A percentile compares a stretch with the other conserved stretches of the same genome.
Evolutionary conservation across 2,113 vertebrate genomes (phyloP).

Genomic region (Telmatochromis sp.): DNA sequence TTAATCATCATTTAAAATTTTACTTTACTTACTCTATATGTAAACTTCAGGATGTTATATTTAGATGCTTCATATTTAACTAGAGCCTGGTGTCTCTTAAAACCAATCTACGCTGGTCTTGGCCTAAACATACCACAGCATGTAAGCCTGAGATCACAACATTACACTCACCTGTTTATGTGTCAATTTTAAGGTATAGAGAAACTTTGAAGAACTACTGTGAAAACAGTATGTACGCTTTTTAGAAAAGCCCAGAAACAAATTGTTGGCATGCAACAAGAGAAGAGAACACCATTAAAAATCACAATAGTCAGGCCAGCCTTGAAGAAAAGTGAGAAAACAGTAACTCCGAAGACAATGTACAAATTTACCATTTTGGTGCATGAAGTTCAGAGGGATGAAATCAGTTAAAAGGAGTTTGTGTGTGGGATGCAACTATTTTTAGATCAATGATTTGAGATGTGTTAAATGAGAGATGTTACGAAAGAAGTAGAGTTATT

Average conservation of each 20-base stretch:
- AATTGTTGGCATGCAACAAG: not conserved
- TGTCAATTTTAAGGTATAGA: not conserved
- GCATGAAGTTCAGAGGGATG: not conserved
- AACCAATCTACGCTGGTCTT: not conserved
- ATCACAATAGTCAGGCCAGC: not conserved
- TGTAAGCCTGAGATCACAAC: not conserved
- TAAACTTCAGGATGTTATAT: not conserved
- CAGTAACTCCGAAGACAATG: not conserved
- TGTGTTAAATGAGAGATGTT: not conserved
- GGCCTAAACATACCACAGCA: not conserved
- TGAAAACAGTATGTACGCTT: not conserved
- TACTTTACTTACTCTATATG: not conserved
- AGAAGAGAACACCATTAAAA: not conserved
- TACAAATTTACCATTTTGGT: not conserved
- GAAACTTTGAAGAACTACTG: not conserved
- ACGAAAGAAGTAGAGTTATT: not conserved
- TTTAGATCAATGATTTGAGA: not conserved
- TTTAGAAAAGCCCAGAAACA: not conserved
- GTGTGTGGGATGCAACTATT: slow-evolving; percentile 17
- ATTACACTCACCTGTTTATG: not conserved
- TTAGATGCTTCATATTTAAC: not conserved
- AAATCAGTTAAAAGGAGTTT: not conserved
- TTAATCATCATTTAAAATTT: not conserved
- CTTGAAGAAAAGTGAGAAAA: not conserved
- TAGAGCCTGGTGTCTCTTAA: not conserved